Evolutionary conservation across 2,797 vertebrate species (phyloP).

Genomic region (Scomberomorus guttatus): DNA sequence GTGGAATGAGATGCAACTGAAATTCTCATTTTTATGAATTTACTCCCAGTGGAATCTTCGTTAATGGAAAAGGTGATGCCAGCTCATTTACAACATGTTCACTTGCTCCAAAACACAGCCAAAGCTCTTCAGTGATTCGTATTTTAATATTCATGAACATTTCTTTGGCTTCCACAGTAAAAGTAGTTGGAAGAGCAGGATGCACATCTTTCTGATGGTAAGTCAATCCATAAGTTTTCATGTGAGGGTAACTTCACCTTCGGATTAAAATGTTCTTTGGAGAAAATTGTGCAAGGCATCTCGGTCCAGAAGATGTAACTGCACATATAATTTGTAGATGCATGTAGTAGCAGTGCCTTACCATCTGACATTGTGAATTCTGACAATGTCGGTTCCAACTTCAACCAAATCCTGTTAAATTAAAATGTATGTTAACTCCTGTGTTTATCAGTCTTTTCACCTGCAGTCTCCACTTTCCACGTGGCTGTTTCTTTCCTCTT

Average conservation of each 20-base stretch:
- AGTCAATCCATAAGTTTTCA: not conserved
- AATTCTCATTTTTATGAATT: not conserved
- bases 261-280: not conserved
- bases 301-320: not conserved
- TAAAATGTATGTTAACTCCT: not conserved
- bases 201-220: not conserved
- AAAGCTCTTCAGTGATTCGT: not conserved
- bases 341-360: not conserved
- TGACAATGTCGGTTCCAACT: fast-evolving
- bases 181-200: no score
- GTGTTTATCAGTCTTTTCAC: not conserved
- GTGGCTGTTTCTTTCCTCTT: not conserved
- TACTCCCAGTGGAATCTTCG: not conserved
- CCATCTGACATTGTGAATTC: not conserved
- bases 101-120: no score
- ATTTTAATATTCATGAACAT: no score
- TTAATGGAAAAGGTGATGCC: not conserved
- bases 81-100: not conserved
- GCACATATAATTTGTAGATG: not conserved
- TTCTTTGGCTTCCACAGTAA: not conserved
- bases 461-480: not conserved
- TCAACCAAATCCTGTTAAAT: not conserved
- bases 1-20: not conserved
- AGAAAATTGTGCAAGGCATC: not conserved
- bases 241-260: not conserved